phyloP scores from a whole-genome alignment of 2,888 invertebrate species.

The Agonopterix arenella region DNA sequence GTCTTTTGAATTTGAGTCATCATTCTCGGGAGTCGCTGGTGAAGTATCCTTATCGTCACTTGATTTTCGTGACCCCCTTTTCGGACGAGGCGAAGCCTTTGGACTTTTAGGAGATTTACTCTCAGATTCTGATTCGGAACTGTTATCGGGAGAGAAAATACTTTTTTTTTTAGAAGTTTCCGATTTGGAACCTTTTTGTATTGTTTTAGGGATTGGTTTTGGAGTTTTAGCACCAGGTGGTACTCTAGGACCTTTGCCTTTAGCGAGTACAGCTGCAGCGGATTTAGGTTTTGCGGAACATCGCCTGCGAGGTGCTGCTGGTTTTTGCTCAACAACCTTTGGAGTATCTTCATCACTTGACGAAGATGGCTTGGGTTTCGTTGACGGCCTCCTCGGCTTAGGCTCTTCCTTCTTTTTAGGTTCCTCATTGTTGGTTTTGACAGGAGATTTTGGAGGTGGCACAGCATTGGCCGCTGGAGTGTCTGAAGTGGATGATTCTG shows the following conservation, averaged over 20 bases:
- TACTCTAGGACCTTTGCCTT: slow-evolving; percentile 51
- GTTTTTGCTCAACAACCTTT: slow-evolving; percentile 54
- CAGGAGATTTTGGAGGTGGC: slow-evolving; percentile 49
- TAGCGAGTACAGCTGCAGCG: slow-evolving; percentile 78
- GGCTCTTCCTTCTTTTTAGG: slow-evolving; percentile 38
- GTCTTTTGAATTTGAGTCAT: slow-evolving; percentile 50
- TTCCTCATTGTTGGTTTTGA: slow-evolving; percentile 49
- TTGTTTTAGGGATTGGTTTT: slow-evolving; percentile 53
- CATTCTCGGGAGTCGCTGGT: slow-evolving; percentile 39
- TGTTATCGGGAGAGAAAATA: slow-evolving; percentile 89
- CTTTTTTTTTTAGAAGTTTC: slow-evolving; percentile 81
- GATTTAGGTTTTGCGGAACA: slow-evolving; percentile 78
- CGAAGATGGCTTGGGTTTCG: slow-evolving; percentile 64
- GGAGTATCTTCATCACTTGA: slow-evolving; percentile 79
- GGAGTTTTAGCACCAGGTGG: slow-evolving; percentile 61
- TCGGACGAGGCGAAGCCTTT: slow-evolving; percentile 46
- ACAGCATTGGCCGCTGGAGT: slow-evolving; percentile 30
- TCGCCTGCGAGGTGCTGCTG: slow-evolving; percentile 63
- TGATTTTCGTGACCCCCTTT: slow-evolving; percentile 51
- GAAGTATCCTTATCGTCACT: slow-evolving; percentile 53
- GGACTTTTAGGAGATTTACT: slow-evolving; percentile 52
- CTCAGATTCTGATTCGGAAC: slow-evolving; percentile 64
- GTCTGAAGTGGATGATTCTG: slow-evolving; percentile 80
- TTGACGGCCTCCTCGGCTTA: slow-evolving; percentile 43
- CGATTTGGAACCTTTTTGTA: slow-evolving; percentile 39